Percentiles rank a stretch among this genome's conserved stretches.
These are phyloP conservation scores for Trogon melanurus DNA, from an alignment of 2,113 vertebrate species.

Conservation along the genomic window DNA sequence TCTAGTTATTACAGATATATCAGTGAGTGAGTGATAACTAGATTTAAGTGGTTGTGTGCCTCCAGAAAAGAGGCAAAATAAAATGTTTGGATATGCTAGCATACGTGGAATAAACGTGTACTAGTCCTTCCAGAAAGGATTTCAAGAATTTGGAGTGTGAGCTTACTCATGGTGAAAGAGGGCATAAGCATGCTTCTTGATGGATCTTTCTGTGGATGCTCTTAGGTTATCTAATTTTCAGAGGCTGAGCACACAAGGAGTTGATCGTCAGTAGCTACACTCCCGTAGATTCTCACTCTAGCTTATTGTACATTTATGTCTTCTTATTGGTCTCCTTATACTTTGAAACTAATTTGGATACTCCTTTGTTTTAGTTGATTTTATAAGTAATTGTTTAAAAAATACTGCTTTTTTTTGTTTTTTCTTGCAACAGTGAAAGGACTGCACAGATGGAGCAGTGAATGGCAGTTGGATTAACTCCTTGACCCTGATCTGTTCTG, in stretches of 20 bases:
- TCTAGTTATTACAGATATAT: neutral
- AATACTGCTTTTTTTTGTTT: neutral
- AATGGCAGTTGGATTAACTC: neutral
- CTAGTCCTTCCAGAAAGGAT: neutral
- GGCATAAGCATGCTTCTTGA: neutral
- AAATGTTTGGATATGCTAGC: neutral
- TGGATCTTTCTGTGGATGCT: neutral
- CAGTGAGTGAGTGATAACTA: neutral
- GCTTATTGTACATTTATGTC: neutral
- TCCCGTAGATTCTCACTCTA: neutral
- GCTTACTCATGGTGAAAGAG: neutral
- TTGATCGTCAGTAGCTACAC: neutral
- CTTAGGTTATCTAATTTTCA: neutral
- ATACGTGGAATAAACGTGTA: neutral
- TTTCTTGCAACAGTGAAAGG: neutral
- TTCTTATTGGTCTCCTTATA: neutral
- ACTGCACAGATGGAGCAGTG: rapidly evolving
- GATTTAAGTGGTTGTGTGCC: neutral
- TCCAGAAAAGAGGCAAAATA: neutral
- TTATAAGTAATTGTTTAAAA: neutral
- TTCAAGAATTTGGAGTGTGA: neutral
- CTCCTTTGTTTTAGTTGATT: neutral
- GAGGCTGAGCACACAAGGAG: neutral
- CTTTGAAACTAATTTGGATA: neutral
- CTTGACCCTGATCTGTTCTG: neutral